These are phyloP conservation scores for Parambassis ranga DNA, from an alignment of 2,797 vertebrate species.

Conservation along the genomic window DNA sequence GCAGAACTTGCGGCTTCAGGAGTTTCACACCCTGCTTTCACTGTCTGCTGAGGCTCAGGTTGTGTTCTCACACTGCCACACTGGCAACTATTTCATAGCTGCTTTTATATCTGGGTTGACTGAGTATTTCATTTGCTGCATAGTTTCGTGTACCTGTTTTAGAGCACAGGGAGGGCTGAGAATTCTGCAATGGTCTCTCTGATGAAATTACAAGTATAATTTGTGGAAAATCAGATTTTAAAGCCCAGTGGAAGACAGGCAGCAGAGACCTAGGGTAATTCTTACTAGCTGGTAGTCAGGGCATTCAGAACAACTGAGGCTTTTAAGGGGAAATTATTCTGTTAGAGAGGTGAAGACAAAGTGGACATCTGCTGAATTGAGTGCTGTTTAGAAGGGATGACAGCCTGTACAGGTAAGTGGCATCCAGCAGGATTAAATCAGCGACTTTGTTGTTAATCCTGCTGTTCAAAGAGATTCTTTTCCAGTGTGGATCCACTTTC, in stretches of 20 bases:
- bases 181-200: background rate
- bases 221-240: background rate
- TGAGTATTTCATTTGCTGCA: background rate
- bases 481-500: background rate
- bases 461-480: conserved; percentile 1
- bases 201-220: background rate
- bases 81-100: conserved; percentile 3
- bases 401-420: conserved; percentile 44
- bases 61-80: conserved; percentile 12
- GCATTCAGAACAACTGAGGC: background rate
- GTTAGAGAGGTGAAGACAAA: conserved; percentile 7
- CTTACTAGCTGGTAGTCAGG: conserved; percentile 7
- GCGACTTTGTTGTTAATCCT: too few relatives aligned
- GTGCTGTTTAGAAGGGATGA: background rate
- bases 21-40: conserved; percentile 53
- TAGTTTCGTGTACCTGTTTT: background rate
- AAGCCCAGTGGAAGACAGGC: background rate
- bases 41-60: conserved; percentile 17
- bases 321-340: background rate
- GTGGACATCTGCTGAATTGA: background rate
- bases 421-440: background rate
- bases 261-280: conserved; percentile 11
- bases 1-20: conserved; percentile 34
- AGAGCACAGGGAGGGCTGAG: background rate
- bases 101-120: background rate